phyloP scores from a whole-genome alignment of 2,888 invertebrate species.

The Endotricha flammealis region DNA sequence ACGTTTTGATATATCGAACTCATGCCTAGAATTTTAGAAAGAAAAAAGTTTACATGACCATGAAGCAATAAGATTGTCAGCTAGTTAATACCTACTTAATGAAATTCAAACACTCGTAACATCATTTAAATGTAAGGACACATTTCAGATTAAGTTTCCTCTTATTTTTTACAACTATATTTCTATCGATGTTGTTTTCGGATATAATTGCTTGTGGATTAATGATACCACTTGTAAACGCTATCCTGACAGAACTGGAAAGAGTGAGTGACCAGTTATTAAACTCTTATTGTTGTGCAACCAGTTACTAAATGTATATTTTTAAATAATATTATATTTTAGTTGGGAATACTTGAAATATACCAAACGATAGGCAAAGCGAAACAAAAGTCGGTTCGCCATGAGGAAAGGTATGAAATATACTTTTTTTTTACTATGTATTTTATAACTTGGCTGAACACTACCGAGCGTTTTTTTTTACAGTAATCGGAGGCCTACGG shows the following conservation, averaged over 20 bases:
- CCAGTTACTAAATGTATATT: background rate
- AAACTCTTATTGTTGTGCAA: background rate
- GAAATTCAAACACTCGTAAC: too few relatives aligned
- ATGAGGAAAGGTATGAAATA: conserved; percentile 34
- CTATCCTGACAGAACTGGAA: conserved; percentile 49
- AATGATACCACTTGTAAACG: conserved; percentile 57
- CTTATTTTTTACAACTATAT: conserved; percentile 46
- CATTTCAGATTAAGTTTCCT: conserved; percentile 56
- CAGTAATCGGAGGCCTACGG: conserved; percentile 47
- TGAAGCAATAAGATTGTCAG: too few relatives aligned
- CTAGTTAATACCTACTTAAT: too few relatives aligned
- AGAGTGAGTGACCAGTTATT: conserved; percentile 28
- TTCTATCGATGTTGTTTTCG: conserved; percentile 55
- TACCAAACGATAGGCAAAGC: conserved; percentile 37
- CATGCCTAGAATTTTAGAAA: too few relatives aligned
- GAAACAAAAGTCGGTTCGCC: conserved; percentile 26
- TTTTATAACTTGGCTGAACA: too few relatives aligned
- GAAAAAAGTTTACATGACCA: too few relatives aligned
- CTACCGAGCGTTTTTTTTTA: too few relatives aligned
- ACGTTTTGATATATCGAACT: too few relatives aligned
- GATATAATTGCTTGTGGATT: conserved; percentile 51
- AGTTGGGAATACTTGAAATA: conserved; percentile 58
- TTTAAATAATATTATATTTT: conserved; percentile 18
- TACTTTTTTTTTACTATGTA: too few relatives aligned
- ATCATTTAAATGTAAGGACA: too few relatives aligned